A percentile compares a stretch with the other conserved stretches of the same genome.
phyloP scores from a whole-genome alignment of 2,888 invertebrate species.

The Hydriomena furcata region DNA sequence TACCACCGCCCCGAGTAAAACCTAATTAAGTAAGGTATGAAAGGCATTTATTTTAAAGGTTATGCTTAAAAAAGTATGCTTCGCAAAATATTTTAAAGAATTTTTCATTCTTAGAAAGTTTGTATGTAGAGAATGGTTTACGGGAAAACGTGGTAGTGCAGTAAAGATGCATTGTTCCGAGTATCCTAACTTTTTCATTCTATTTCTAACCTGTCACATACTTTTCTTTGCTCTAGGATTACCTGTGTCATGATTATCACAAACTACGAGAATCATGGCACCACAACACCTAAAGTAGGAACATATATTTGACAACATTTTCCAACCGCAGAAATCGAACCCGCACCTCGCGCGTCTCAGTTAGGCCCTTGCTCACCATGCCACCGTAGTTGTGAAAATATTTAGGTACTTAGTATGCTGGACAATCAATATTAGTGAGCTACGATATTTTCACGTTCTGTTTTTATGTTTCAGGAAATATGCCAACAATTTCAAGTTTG shows the following conservation, averaged over 20 bases:
- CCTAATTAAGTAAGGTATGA: not conserved
- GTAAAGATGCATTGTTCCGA: too few species aligned
- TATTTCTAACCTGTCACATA: too few species aligned
- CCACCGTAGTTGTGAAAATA: too few species aligned
- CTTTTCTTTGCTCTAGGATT: too few species aligned
- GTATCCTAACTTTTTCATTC: too few species aligned
- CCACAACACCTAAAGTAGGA: too few species aligned
- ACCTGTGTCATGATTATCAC: too few species aligned
- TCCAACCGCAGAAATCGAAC: too few species aligned
- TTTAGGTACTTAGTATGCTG: not conserved
- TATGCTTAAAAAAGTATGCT: not conserved
- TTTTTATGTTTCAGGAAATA: conserved; percentile 24
- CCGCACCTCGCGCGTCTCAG: too few species aligned
- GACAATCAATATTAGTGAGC: not conserved
- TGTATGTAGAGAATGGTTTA: not conserved
- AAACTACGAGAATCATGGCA: too few species aligned
- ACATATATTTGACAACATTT: too few species aligned
- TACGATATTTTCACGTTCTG: not conserved
- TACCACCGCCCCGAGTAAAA: not conserved
- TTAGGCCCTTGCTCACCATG: too few species aligned
- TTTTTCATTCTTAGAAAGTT: not conserved
- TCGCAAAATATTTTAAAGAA: not conserved
- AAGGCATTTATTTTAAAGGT: not conserved
- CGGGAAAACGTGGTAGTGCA: not conserved
- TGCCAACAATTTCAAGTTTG: conserved; percentile 43